Percentiles rank a stretch among this genome's conserved stretches.
These are phyloP conservation scores for Eufriesea mexicana DNA, from an alignment of 1,140 invertebrate species.

Conservation along the genomic window DNA sequence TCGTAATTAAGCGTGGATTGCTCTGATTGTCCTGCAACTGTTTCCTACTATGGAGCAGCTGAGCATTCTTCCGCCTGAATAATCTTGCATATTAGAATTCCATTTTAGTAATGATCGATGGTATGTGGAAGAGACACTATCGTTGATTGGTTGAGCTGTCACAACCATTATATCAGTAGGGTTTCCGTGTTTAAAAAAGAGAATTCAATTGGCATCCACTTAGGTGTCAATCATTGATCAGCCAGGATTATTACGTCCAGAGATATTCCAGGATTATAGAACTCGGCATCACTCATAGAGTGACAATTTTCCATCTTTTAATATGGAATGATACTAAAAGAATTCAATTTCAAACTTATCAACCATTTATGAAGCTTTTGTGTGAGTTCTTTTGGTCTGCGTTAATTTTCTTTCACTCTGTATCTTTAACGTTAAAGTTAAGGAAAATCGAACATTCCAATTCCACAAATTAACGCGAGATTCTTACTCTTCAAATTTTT, in stretches of 20 bases:
- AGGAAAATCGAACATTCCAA: background rate
- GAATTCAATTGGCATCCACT: background rate
- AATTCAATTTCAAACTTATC: no score
- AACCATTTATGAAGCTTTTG: no score
- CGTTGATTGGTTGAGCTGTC: background rate
- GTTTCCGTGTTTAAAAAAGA: background rate
- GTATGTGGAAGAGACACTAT: background rate
- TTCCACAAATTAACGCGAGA: no score
- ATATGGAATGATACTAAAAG: background rate
- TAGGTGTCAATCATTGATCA: background rate
- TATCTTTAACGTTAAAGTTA: background rate
- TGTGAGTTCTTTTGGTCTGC: no score
- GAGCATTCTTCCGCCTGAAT: background rate
- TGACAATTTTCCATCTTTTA: background rate
- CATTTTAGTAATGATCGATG: background rate
- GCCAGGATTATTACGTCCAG: background rate
- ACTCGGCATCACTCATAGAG: background rate
- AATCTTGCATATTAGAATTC: background rate
- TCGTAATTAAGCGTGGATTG: slow-evolving; percentile 28
- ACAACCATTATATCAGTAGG: background rate
- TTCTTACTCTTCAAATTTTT: no score
- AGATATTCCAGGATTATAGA: background rate
- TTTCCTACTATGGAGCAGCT: background rate
- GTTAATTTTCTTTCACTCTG: no score
- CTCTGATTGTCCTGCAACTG: slow-evolving; percentile 16